These are phyloP conservation scores for Phrynosoma blainvillii DNA, from an alignment of 2,113 vertebrate genomes.

Conservation along the genomic window DNA sequence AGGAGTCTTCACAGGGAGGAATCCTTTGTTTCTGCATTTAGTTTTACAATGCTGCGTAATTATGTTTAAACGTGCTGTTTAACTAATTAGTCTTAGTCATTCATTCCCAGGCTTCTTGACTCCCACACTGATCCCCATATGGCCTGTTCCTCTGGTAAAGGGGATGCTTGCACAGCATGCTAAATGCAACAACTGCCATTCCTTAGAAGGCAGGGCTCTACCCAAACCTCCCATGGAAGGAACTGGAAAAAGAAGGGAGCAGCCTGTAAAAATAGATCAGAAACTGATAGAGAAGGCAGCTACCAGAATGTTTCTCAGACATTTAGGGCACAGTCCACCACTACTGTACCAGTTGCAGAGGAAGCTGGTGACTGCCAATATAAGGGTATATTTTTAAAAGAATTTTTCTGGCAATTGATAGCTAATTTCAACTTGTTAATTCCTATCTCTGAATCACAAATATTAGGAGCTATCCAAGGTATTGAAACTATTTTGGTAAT, in stretches of 20 bases:
- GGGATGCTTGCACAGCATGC: not conserved
- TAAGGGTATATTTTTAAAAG: no score
- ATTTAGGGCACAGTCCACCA: not conserved
- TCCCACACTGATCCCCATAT: not conserved
- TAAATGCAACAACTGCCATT: not conserved
- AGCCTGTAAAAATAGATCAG: not conserved
- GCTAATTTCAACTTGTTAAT: no score
- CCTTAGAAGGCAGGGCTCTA: not conserved
- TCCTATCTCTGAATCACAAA: no score
- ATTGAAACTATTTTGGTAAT: no score
- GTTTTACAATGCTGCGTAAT: not conserved
- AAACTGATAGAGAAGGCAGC: not conserved
- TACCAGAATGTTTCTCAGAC: not conserved
- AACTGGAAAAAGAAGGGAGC: no score
- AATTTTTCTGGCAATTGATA: no score
- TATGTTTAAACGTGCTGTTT: not conserved
- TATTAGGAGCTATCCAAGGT: no score
- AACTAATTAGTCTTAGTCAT: slow-evolving; percentile 32
- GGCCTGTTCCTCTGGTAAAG: not conserved
- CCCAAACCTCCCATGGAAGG: not conserved
- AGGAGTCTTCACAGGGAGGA: not conserved
- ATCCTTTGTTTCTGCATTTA: not conserved
- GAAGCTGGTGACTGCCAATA: no score
- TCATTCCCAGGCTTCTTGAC: not conserved
- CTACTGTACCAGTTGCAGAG: not conserved